Percentiles rank a stretch among this genome's conserved stretches.
Evolutionary conservation across 53 echinoderm and acorn worm genomes (phyloP).

Genomic region (Antedon mediterranea): DNA sequence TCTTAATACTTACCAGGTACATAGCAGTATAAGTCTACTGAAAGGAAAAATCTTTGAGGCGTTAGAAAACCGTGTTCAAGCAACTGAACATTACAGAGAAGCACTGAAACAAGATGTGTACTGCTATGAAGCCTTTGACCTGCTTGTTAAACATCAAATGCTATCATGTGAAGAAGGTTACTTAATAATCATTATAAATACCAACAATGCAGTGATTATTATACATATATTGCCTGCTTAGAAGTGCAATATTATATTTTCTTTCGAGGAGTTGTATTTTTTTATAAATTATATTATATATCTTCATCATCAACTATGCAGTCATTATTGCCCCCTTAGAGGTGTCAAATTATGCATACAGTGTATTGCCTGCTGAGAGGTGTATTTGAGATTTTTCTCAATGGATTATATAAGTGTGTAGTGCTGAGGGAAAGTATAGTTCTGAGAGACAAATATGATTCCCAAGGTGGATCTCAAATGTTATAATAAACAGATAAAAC

Average conservation of each 20-base stretch:
- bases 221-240: background rate
- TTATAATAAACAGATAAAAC: too few relatives aligned
- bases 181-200: background rate
- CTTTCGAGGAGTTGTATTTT: background rate
- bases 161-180: constrained; percentile 78
- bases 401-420: too few relatives aligned
- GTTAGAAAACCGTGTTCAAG: constrained; percentile 67
- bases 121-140: constrained; percentile 86
- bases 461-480: too few relatives aligned
- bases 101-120: constrained; percentile 68
- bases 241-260: background rate
- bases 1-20: constrained; percentile 23
- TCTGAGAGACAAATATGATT: too few relatives aligned
- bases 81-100: constrained; percentile 56
- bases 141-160: constrained; percentile 94
- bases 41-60: constrained; percentile 88
- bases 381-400: too few relatives aligned
- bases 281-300: background rate
- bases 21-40: constrained; percentile 60
- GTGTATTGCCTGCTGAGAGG: too few relatives aligned
- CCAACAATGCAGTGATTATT: background rate
- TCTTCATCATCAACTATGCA: background rate
- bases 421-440: too few relatives aligned
- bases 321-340: too few relatives aligned
- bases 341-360: too few relatives aligned